Evolutionary conservation across 2,888 invertebrate species (phyloP), one percentile per base, ranked within the genome.

Genomic region (Osmoderma eremita): DNA sequence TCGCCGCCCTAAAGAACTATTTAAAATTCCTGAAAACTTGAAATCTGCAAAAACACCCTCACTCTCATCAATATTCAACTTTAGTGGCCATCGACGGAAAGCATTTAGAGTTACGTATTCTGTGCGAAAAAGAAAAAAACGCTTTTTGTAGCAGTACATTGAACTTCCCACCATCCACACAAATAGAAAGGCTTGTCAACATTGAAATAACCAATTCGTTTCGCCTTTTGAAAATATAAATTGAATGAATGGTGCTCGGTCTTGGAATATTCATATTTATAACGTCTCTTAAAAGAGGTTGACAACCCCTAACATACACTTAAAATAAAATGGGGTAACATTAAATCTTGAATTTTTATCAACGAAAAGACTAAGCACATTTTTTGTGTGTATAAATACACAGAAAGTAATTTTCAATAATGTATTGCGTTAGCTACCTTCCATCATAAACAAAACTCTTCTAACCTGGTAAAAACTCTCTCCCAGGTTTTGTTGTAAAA

Each of bases 11-110:
- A n/a, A n/a, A n/a, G n/a, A n/a, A n/a, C n/a, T 30, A 30, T 30
- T 30, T 30, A 8, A 30, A 30, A 30, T 30, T 30, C 30, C 5
- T 30, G 3, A 30, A 48, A 48, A 1, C 17, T 13, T 30, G 3
- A 30, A 48, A 48, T 1, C 17, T 13, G 13, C 13, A n/a, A n/a
- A 17, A 42, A 42, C 17, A 5, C 3, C 6, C 17, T 10, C 38
- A 38, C 36, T 36, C 18, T 15, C 38, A 39, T 54, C 20, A 20
- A 20, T 39, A 41, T 41, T 22, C 54, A 54, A 39, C n/a, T 39
- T 13, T 18, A 10, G 10, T 48, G 17, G 17, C 53, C 36, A 15
- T 20, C 17, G 48, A 48, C 3, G 15, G n/a, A 51, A 51, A 30
- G 10, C 36, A 53, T 15, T 53, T 36, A 53, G 36, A 30, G 8